Conservation (phyloP, 2,888 invertebrate genomes). For the Matsumyia berberina region DNA sequence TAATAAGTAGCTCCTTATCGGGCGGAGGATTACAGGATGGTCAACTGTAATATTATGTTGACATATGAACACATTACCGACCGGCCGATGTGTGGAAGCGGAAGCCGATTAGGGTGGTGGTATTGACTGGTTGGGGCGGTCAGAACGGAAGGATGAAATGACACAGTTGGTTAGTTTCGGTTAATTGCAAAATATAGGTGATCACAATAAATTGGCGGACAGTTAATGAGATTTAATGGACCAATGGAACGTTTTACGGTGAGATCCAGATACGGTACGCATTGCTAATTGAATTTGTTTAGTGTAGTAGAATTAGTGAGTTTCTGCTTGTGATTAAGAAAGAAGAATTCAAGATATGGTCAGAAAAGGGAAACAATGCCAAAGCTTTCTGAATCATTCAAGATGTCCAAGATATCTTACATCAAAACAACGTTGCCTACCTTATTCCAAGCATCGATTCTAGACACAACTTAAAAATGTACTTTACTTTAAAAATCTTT, state of each 20-base stretch:
- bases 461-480: not conserved
- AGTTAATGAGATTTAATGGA: conserved; percentile 63
- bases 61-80: conserved; percentile 76
- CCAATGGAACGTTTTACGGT: conserved; percentile 35
- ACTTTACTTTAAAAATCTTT: not conserved
- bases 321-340: too few relatives aligned
- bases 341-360: too few relatives aligned
- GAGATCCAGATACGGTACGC: conserved; percentile 28
- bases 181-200: conserved; percentile 69
- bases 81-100: conserved; percentile 48
- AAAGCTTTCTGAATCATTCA: too few relatives aligned
- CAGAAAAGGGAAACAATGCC: too few relatives aligned
- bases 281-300: conserved; percentile 40
- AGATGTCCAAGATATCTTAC: too few relatives aligned
- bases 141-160: conserved; percentile 12
- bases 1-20: conserved; percentile 76
- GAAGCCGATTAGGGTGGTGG: conserved; percentile 45
- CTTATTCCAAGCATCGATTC: too few relatives aligned
- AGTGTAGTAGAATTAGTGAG: too few relatives aligned
- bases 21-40: conserved; percentile 74
- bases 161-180: conserved; percentile 50
- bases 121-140: not conserved
- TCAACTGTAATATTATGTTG: conserved; percentile 77
- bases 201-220: conserved; percentile 63
- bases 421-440: too few relatives aligned